Base-by-base conservation (phyloP, 2,113 vertebrate species). In the Psittacara wagleri region DNA sequence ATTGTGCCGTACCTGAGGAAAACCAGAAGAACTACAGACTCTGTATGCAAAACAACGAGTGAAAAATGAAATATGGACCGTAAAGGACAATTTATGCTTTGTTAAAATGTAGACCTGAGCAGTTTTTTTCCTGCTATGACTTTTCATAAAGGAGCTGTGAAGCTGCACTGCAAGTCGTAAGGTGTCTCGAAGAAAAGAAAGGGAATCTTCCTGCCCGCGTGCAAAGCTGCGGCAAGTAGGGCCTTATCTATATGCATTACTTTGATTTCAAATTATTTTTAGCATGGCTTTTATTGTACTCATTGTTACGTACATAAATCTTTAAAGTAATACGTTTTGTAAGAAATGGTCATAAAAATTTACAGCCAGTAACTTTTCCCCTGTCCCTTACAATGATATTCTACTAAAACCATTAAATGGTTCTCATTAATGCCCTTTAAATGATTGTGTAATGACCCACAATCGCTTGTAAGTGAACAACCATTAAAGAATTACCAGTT, bases 381-480 rank as follows among this genome's bases (percentile, higher is more conserved):
- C 98, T 98, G 98, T 98, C 98, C 98, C 98, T 99, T 99, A 99
- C 97, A 98, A 98, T 98, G 97, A 98, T 98, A 98, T 98, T 98
- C 98, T 99, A 98, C 98, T 98, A 98, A 98, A 98, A 98, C 98
- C 98, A 98, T 99, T 99, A 99, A 98, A 98, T 98, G 98, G 98
- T 98, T 99, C 99, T 98, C 98, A 98, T 99, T 99, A 99, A 99
- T 99, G 98, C 98, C 98, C 98, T 99, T 99, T 99, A 99, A 98
- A 99, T 98, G 98, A 98, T 99, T 98, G 98, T 98, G 98, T 99
- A 99, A 99, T 98, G 98, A 99, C 98, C 98, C 98, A 98, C 98
- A 99, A 99, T 99, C 97, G 98, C 98, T 99, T 99, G 98, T 98
- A 99, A 99, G 99, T 99, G 99, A 98, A 99, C 99, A 99, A 98